Base-by-base conservation (phyloP, 2,113 vertebrate species). In the Typhlomys cinereus region DNA sequence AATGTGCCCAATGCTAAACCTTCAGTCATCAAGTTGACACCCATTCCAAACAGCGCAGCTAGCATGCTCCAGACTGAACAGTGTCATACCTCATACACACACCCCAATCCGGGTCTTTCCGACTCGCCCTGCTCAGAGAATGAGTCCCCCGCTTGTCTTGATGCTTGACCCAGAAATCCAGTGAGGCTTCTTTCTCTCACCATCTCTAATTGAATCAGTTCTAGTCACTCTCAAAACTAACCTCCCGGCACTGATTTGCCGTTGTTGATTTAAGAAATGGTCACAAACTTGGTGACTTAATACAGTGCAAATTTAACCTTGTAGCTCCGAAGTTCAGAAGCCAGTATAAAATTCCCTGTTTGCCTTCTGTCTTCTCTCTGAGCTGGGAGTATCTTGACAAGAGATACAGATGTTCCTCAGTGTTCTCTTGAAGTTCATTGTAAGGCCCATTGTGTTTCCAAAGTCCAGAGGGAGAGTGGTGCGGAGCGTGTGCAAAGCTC, bases 1-100 rank as follows among this genome's bases (percentile, higher is more conserved):
- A n/a, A n/a, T n/a, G n/a, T n/a, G n/a, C n/a, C n/a, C n/a, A n/a
- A n/a, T n/a, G n/a, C n/a, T n/a, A n/a, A n/a, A n/a, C n/a, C n/a
- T n/a, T n/a, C n/a, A n/a, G n/a, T n/a, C n/a, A n/a, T n/a, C n/a
- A n/a, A n/a, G n/a, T n/a, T n/a, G n/a, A n/a, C n/a, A n/a, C n/a
- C n/a, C n/a, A n/a, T n/a, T n/a, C n/a, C n/a, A n/a, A n/a, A n/a
- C n/a, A n/a, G n/a, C n/a, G n/a, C n/a, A n/a, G n/a, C n/a, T n/a
- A 50, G 15, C 0, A 0, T 17, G 5, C 41, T 50, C 44, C 41
- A 81, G 73, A 13, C 7, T 0, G 31, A 61, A 23, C n/a, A n/a
- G n/a, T n/a, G n/a, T n/a, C n/a, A n/a, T 0, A 0, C 15, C 11
- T 31, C 17, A 7, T n/a, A n/a, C 46, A 17, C 13, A 7, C 20